phyloP scores from a whole-genome alignment of 2,797 vertebrate species.

The Danio choprae region DNA sequence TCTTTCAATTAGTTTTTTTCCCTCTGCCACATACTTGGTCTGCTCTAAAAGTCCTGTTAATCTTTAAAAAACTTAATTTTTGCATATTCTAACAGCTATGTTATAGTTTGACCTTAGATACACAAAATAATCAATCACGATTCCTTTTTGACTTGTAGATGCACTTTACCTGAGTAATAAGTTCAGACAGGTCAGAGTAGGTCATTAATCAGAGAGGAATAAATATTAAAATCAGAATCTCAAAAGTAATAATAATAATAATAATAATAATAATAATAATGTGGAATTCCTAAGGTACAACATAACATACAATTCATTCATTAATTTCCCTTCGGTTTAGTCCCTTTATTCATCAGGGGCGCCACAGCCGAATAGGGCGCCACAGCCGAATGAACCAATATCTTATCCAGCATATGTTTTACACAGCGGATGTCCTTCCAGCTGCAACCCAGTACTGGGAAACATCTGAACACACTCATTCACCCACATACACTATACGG shows the following conservation, averaged over 20 bases:
- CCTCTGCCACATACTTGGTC: background rate
- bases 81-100: background rate
- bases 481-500: too few relatives aligned
- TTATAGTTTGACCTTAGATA: slow-evolving; percentile 6
- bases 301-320: too few relatives aligned
- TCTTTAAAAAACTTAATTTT: slow-evolving; percentile 13
- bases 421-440: too few relatives aligned
- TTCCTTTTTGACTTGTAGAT: background rate
- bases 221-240: background rate
- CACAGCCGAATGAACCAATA: too few relatives aligned
- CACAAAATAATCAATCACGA: slow-evolving; percentile 6
- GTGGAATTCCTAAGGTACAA: too few relatives aligned
- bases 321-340: too few relatives aligned
- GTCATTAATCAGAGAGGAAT: slow-evolving; percentile 24
- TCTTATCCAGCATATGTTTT: too few relatives aligned
- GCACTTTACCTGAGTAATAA: background rate
- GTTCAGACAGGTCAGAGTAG: background rate
- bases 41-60: background rate
- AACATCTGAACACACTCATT: too few relatives aligned
- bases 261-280: too few relatives aligned
- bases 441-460: too few relatives aligned
- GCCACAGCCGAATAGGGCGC: too few relatives aligned
- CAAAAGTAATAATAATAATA: background rate
- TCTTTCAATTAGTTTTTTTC: slow-evolving; percentile 11
- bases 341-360: too few relatives aligned